These are phyloP conservation scores for Sesamia nonagrioides DNA, from an alignment of 1,140 invertebrate genomes.

Conservation along the genomic window DNA sequence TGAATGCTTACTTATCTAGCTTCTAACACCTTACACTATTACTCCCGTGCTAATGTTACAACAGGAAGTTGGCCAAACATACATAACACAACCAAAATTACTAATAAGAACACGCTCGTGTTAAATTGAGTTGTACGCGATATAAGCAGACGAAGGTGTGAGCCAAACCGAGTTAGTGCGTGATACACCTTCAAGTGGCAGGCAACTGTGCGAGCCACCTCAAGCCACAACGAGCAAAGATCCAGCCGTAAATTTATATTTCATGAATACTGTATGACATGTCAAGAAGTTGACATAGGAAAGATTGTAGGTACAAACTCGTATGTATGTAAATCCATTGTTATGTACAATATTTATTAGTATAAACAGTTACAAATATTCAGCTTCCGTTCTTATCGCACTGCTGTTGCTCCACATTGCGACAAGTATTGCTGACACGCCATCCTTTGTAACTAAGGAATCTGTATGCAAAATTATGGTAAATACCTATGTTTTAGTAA, in stretches of 20 bases:
- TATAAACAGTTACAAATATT: background rate
- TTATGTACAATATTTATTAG: background rate
- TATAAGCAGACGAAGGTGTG: no score
- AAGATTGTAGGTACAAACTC: background rate
- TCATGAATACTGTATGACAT: slow-evolving; percentile 17
- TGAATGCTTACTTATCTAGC: no score
- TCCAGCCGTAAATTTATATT: slow-evolving; percentile 1
- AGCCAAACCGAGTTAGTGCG: no score
- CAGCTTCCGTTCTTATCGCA: background rate
- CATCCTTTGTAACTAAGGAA: background rate
- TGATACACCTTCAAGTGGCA: background rate
- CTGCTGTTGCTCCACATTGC: background rate
- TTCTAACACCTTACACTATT: slow-evolving; percentile 2
- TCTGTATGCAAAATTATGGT: background rate
- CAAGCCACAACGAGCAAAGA: slow-evolving; percentile 2
- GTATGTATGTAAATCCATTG: slow-evolving; percentile 12
- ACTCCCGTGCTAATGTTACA: background rate
- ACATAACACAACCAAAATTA: slow-evolving; percentile 17
- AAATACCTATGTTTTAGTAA: background rate
- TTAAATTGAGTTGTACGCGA: slow-evolving; percentile 17
- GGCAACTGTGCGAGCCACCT: background rate
- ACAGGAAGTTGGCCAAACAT: slow-evolving; percentile 27
- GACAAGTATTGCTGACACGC: background rate
- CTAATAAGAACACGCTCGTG: slow-evolving; percentile 2
- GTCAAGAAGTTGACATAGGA: background rate